These are phyloP conservation scores for Ricordea florida DNA, from an alignment of 92 coral and sea anemone genomes.

Conservation along the genomic window DNA sequence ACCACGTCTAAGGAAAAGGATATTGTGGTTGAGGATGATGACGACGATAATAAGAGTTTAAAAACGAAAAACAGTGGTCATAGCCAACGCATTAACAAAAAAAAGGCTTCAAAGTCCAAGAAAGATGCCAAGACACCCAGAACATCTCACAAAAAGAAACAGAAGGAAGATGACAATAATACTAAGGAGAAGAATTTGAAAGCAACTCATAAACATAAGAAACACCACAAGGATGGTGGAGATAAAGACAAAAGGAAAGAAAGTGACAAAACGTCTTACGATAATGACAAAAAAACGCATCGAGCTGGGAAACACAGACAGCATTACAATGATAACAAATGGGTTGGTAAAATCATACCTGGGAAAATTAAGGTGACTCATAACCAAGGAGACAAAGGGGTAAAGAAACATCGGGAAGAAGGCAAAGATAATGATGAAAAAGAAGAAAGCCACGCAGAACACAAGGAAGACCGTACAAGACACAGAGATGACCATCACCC, in stretches of 20 bases:
- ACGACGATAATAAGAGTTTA: too few species aligned
- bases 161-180: too few species aligned
- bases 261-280: neutral
- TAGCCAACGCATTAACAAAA: too few species aligned
- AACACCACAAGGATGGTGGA: too few species aligned
- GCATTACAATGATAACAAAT: conserved; percentile 3
- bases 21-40: too few species aligned
- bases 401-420: neutral
- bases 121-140: too few species aligned
- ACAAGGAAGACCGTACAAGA: neutral
- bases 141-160: too few species aligned
- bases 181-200: too few species aligned
- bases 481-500: neutral
- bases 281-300: neutral
- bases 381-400: neutral
- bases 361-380: conserved; percentile 5
- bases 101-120: too few species aligned
- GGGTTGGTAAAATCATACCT: conserved; percentile 30
- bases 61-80: too few species aligned
- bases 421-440: neutral
- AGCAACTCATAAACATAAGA: too few species aligned
- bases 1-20: too few species aligned
- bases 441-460: neutral
- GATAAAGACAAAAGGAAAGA: neutral
- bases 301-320: neutral